Evolutionary conservation across 2,888 invertebrate species (phyloP).

Genomic region (Polia nebulosa): DNA sequence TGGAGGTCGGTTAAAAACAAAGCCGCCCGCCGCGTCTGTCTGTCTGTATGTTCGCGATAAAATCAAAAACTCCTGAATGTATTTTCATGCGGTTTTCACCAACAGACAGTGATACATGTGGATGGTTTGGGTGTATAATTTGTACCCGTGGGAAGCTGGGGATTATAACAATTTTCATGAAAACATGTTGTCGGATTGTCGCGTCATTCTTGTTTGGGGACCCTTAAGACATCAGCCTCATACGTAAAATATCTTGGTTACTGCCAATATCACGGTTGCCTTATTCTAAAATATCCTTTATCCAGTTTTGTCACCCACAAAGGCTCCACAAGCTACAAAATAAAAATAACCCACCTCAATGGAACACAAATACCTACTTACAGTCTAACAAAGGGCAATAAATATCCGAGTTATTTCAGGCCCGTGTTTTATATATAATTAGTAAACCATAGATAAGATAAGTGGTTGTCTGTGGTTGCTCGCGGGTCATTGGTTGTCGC

Average conservation of each 20-base stretch:
- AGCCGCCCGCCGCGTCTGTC: no score
- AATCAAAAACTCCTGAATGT: no score
- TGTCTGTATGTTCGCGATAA: no score
- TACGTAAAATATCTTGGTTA: not conserved
- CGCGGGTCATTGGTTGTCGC: conserved; percentile 39
- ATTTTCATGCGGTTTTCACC: no score
- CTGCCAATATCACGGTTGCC: not conserved
- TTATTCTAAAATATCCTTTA: not conserved
- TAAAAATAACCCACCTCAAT: conserved; percentile 1
- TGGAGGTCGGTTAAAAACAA: no score
- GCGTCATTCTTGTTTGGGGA: not conserved
- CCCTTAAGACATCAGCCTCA: not conserved
- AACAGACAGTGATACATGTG: no score
- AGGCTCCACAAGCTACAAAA: not conserved
- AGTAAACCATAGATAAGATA: conserved; percentile 47
- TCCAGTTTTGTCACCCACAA: no score
- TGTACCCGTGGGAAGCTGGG: no score
- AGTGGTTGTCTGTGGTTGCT: conserved; percentile 48
- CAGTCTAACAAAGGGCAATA: conserved; percentile 41
- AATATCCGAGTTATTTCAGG: conserved; percentile 56
- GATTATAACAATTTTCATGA: not conserved
- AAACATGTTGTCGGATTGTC: not conserved
- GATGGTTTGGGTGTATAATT: no score
- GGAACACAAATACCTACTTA: conserved; percentile 27
- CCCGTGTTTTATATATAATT: conserved; percentile 49